Evolutionary conservation across 2,113 vertebrate species (phyloP).

Genomic region (Hassar affinis): DNA sequence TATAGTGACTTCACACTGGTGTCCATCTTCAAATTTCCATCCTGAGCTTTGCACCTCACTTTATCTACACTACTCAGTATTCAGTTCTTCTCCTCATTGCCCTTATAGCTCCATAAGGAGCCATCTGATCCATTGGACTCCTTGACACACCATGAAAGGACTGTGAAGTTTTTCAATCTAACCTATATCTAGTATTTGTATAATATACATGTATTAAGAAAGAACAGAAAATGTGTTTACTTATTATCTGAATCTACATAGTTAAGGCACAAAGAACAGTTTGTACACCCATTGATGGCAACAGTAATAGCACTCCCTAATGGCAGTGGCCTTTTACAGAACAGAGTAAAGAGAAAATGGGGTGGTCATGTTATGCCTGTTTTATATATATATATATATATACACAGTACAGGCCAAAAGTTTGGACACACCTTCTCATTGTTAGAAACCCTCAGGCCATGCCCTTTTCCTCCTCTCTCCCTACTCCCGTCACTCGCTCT

Average conservation of each 20-base stretch:
- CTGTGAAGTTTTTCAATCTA: background rate
- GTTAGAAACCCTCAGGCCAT: too few species aligned
- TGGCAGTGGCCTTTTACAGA: too few species aligned
- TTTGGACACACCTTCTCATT: too few species aligned
- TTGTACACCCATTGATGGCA: too few species aligned
- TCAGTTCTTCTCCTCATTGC: background rate
- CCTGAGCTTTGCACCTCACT: background rate
- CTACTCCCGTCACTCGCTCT: too few species aligned
- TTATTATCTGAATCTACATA: background rate
- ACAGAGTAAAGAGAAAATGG: too few species aligned
- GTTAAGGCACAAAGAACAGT: too few species aligned
- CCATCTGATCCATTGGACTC: background rate
- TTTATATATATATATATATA: too few species aligned
- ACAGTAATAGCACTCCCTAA: too few species aligned
- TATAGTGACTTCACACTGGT: slow-evolving; percentile 22
- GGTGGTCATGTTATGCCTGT: too few species aligned
- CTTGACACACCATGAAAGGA: background rate
- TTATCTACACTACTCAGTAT: background rate
- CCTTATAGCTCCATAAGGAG: background rate
- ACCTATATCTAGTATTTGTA: background rate
- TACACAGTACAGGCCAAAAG: too few species aligned
- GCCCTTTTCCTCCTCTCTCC: too few species aligned
- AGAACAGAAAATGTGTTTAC: background rate
- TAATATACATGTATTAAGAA: background rate
- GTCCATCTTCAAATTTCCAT: background rate